Evolutionary conservation across 2,113 vertebrate genomes (phyloP), one percentile per base, ranked within the genome.

Genomic region (Chascanopsetta lugubris): DNA sequence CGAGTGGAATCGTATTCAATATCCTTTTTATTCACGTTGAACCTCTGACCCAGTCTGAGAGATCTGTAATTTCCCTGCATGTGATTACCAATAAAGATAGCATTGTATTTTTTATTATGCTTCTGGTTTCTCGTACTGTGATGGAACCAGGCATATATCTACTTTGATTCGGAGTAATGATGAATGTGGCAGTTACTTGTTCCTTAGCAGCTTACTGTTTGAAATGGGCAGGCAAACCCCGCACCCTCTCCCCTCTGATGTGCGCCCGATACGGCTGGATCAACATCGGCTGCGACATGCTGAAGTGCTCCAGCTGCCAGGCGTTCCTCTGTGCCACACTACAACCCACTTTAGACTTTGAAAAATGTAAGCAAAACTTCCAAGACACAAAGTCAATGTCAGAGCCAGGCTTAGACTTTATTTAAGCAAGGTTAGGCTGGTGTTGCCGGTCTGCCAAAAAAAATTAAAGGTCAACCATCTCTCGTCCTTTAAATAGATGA

Each of bases 1-100:
- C 90, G 97, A 80, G 96, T 99, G 54, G 94, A 97, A 66, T 94
- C 96, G 0, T 99, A 95, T 88, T 94, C 96, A 17, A 99, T 99
- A 99, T 99, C 97, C 95, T 98, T 96, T 38, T n/a, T 66, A 29
- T 4, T 24, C 1, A 18, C 11, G n/a, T 5, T 30, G 13, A 67
- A 50, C 20, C 46, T 51, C 30, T 54, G 24, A 5, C 2, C 10
- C 29, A 55, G 10, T 24, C 18, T 7, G 27, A 69, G 10, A 13
- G 3, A 15, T 3, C 10, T 1, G 5, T 7, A 20, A 20, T 24
- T 47, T 40, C 38, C n/a, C 22, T 62, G n/a, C 13, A 11, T 30
- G 6, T 22, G 42, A 38, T 20, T 27, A 13, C 2, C 10, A 5
- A 51, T 49, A 53, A 63, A 25, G 6, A 10, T 8, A 25, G 9